phyloP scores from a whole-genome alignment of 1,140 invertebrate species.

The Rhysida immarginata region DNA sequence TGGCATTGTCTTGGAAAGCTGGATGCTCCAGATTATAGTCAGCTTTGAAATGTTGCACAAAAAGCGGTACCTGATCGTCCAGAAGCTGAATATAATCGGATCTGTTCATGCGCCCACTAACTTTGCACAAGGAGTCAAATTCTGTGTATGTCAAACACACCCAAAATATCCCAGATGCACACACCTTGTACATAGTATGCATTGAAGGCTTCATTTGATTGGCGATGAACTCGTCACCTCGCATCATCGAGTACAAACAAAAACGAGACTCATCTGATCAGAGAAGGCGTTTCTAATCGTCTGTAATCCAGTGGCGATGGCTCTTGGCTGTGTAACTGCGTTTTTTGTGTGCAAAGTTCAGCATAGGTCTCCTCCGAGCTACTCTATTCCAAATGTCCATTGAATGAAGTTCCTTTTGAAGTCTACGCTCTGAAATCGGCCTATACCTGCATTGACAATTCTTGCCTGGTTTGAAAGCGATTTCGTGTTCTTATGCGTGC shows the following conservation, averaged over 20 bases:
- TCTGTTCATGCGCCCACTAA: not conserved
- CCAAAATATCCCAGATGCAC: not conserved
- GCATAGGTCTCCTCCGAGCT: not conserved
- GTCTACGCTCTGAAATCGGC: no score
- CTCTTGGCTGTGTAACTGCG: not conserved
- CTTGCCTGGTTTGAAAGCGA: not conserved
- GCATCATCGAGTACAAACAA: not conserved
- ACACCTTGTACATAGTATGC: not conserved
- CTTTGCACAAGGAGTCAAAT: not conserved
- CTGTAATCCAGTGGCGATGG: not conserved
- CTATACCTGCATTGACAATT: no score
- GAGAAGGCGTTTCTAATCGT: not conserved
- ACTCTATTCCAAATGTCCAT: not conserved
- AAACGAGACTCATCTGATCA: not conserved
- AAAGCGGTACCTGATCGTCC: not conserved
- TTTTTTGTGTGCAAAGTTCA: not conserved
- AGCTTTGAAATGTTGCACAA: not conserved
- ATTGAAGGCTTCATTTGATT: not conserved
- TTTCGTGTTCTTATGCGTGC: not conserved
- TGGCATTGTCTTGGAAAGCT: not conserved
- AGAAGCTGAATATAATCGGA: not conserved
- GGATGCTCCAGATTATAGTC: not conserved
- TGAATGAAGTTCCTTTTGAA: not conserved
- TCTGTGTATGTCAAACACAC: not conserved
- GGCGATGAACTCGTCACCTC: not conserved